Percentiles rank a stretch among this genome's conserved stretches.
phyloP scores from a whole-genome alignment of 2,888 invertebrate genomes.

The Lamellibrachia columna region DNA sequence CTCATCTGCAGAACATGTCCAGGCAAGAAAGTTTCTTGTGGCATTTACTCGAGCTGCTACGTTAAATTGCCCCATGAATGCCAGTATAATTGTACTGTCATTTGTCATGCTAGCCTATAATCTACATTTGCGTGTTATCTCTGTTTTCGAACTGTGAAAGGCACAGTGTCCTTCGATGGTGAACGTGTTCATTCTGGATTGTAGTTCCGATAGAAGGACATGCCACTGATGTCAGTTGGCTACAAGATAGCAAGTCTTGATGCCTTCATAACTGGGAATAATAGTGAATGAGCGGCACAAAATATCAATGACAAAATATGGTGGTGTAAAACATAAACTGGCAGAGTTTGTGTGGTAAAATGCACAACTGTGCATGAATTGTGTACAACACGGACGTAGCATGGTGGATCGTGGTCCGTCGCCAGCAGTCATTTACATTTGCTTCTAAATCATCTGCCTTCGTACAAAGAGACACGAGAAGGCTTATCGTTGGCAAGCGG shows the following conservation, averaged over 20 bases:
- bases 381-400: too few relatives aligned
- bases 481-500: neutral
- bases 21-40: neutral
- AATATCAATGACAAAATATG: too few relatives aligned
- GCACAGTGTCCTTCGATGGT: neutral
- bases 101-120: neutral
- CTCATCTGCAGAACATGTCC: neutral
- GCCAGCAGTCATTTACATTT: too few relatives aligned
- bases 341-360: too few relatives aligned
- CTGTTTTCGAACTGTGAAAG: neutral
- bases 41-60: neutral
- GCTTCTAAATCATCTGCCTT: neutral
- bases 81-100: neutral
- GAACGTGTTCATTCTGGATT: neutral
- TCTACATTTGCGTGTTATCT: neutral
- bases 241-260: neutral
- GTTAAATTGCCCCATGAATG: neutral
- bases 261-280: too few relatives aligned
- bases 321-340: neutral
- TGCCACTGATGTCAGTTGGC: neutral
- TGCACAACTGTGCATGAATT: too few relatives aligned
- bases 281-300: too few relatives aligned
- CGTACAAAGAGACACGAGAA: neutral
- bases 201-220: neutral
- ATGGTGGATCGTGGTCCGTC: too few relatives aligned